Evolutionary conservation across 2,888 invertebrate species (phyloP).

Genomic region (Stenchaetothrips biformis): DNA sequence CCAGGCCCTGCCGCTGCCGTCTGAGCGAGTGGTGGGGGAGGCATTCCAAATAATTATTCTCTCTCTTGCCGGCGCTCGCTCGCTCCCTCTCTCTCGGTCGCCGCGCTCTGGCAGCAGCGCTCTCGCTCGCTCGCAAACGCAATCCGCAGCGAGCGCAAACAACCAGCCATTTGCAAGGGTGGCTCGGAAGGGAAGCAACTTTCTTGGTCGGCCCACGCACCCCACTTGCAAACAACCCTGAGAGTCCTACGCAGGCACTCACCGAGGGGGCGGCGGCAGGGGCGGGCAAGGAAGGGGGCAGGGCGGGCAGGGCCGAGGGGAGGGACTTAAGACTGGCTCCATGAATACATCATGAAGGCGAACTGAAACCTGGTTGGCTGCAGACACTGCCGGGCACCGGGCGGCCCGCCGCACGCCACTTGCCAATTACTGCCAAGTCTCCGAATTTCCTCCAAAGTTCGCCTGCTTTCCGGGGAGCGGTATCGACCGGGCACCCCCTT

Average conservation of each 20-base stretch:
- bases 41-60: too few relatives aligned
- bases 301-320: constrained; percentile 31
- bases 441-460: neutral
- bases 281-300: constrained; percentile 36
- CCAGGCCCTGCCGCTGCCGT: neutral
- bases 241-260: neutral
- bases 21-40: neutral
- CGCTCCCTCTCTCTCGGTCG: neutral
- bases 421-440: neutral
- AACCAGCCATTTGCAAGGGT: constrained; percentile 30
- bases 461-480: too few relatives aligned
- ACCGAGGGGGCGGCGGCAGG: constrained; percentile 34
- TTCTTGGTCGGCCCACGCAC: neutral
- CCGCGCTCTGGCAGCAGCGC: neutral
- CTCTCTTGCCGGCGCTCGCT: neutral
- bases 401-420: too few relatives aligned
- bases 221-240: constrained; percentile 16
- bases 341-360: constrained; percentile 29
- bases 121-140: neutral
- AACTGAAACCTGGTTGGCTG: constrained; percentile 6
- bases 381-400: neutral
- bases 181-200: constrained; percentile 34
- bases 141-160: neutral
- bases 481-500: too few relatives aligned
- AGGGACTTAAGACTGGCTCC: constrained; percentile 32